These are phyloP conservation scores for Ammodytes marinus DNA, from an alignment of 2,113 vertebrate species.

Conservation along the genomic window DNA sequence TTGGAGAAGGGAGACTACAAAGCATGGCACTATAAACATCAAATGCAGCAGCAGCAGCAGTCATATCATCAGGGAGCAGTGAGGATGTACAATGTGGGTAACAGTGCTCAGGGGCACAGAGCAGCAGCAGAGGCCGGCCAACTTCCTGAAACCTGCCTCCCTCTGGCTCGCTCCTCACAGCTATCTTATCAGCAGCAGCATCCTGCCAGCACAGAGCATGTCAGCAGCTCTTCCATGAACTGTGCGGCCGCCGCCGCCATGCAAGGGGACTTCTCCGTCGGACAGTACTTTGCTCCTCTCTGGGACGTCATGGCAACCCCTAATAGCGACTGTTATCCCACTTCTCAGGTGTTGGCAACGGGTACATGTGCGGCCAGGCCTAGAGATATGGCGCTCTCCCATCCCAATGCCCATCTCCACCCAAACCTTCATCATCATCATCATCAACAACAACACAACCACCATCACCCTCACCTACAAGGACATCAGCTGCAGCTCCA, in stretches of 20 bases:
- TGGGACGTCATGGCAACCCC: conserved; percentile 94
- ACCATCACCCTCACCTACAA: conserved; percentile 40
- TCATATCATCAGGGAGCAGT: conserved; percentile 86
- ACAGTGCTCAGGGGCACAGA: conserved; percentile 76
- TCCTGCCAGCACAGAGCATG: conserved; percentile 77
- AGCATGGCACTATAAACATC: conserved; percentile 87
- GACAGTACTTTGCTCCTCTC: conserved; percentile 89
- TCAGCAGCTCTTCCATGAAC: conserved; percentile 87
- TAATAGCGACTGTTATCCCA: conserved; percentile 90
- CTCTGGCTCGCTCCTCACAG: conserved; percentile 71
- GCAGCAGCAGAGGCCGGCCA: conserved; percentile 75
- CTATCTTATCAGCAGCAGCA: conserved; percentile 78
- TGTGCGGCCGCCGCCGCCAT: conserved; percentile 84
- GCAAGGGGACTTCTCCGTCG: conserved; percentile 88
- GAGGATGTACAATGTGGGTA: conserved; percentile 83
- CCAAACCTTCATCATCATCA: conserved; percentile 66
- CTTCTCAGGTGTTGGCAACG: conserved; percentile 89
- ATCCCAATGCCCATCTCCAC: conserved; percentile 78
- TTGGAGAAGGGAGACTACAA: conserved; percentile 88
- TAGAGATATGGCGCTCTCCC: conserved; percentile 79
- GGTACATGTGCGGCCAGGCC: conserved; percentile 73
- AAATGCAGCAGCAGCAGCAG: conserved; percentile 87
- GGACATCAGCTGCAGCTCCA: conserved; percentile 69
- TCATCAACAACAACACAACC: conserved; percentile 58
- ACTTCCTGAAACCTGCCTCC: conserved; percentile 86